These are phyloP conservation scores for Calidris pygmaea DNA, from an alignment of 2,113 vertebrate species.

Conservation along the genomic window DNA sequence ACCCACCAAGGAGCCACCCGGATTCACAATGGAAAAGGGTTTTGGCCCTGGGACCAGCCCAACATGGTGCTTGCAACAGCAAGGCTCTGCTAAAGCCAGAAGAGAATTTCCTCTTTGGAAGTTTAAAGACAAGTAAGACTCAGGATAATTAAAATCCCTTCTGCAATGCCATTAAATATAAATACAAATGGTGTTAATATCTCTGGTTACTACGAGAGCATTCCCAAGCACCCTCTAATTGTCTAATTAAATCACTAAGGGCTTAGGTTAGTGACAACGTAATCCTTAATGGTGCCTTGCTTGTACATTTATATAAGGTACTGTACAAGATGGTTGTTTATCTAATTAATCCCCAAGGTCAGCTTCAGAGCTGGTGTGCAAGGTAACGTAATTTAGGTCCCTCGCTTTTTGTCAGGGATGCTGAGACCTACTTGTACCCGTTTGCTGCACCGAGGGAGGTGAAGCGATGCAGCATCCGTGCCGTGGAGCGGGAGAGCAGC, in stretches of 20 bases:
- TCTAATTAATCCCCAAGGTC: slow-evolving; percentile 68
- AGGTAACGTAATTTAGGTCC: slow-evolving; percentile 48
- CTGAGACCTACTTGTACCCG: neutral
- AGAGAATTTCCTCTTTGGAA: slow-evolving; percentile 2
- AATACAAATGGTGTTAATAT: slow-evolving; percentile 69
- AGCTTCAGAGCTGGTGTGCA: neutral
- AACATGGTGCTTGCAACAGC: neutral
- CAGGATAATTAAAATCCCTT: slow-evolving; percentile 52
- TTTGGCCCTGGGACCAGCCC: neutral
- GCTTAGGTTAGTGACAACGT: slow-evolving; percentile 58
- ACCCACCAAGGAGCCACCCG: neutral
- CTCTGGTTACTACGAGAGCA: slow-evolving; percentile 46
- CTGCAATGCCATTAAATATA: slow-evolving; percentile 51
- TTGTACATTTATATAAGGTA: slow-evolving; percentile 50
- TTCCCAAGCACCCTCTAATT: slow-evolving; percentile 65
- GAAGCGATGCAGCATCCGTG: rapidly evolving
- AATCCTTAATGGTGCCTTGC: slow-evolving; percentile 62
- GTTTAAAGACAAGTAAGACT: slow-evolving; percentile 28
- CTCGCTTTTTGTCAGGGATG: neutral
- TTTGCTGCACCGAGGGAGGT: rapidly evolving
- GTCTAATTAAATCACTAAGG: slow-evolving; percentile 70
- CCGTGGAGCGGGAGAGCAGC: neutral
- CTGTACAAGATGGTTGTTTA: slow-evolving; percentile 46
- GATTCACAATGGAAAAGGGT: neutral
- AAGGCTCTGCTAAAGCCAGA: neutral